Percentiles rank a stretch among this genome's conserved stretches.
Conservation (phyloP, 1,140 invertebrate genomes). For the Aphaenogaster rudis region DNA sequence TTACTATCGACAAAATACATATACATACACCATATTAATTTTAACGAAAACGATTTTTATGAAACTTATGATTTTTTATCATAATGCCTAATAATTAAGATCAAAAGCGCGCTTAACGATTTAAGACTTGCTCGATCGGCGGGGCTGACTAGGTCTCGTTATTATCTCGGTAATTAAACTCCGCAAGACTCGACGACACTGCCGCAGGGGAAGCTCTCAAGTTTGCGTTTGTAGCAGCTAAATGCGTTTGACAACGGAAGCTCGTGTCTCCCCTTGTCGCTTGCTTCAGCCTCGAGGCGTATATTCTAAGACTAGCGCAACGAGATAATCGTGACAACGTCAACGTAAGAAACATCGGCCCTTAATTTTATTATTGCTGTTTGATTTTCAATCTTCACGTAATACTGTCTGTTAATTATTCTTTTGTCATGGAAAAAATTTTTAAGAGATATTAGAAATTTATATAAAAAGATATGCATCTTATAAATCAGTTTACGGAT, state of each 20-base stretch:
- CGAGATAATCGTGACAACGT: slow-evolving; percentile 65
- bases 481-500: background rate
- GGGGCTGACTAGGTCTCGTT: slow-evolving; percentile 77
- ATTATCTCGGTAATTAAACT: slow-evolving; percentile 84
- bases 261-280: slow-evolving; percentile 81
- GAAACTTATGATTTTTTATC: background rate
- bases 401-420: too few relatives aligned
- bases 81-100: slow-evolving; percentile 40
- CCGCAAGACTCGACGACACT: slow-evolving; percentile 82
- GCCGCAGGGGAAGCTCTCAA: slow-evolving; percentile 80
- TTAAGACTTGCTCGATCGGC: slow-evolving; percentile 69
- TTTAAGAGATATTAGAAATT: background rate
- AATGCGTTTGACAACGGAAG: slow-evolving; percentile 87
- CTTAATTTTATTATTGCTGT: slow-evolving; percentile 58
- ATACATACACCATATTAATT: background rate
- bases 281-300: slow-evolving; percentile 77
- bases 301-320: slow-evolving; percentile 43
- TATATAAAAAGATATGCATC: background rate
- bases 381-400: background rate
- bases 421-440: background rate
- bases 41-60: background rate
- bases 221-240: slow-evolving; percentile 86
- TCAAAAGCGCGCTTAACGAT: slow-evolving; percentile 13
- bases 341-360: slow-evolving; percentile 23
- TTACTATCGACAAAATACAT: background rate